A percentile compares a stretch with the other conserved stretches of the same genome.
Conservation (phyloP, 2,113 vertebrate genomes). For the Malurus alboscapulatus region DNA sequence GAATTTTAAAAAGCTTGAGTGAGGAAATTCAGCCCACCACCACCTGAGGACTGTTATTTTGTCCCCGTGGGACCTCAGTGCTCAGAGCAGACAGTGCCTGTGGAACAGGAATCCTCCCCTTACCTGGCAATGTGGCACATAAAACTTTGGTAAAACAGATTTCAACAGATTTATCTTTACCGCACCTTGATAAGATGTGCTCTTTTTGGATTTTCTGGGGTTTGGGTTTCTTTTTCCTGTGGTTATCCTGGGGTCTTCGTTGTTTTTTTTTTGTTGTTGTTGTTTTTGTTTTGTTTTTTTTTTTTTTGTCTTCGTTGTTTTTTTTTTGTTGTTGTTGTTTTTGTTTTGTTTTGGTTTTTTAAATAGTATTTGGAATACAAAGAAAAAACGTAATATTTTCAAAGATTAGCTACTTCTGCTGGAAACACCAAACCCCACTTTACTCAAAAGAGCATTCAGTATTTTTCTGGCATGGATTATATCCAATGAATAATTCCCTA, state of each 20-base stretch:
- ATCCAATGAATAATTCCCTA: background rate
- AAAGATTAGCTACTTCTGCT: background rate
- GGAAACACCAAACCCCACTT: background rate
- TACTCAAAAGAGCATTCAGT: background rate
- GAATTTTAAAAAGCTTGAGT: background rate
- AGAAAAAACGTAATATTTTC: background rate
- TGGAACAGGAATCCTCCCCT: background rate
- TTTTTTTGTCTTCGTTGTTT: background rate
- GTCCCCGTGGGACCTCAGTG: background rate
- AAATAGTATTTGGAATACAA: background rate
- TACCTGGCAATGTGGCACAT: background rate
- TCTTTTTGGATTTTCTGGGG: background rate
- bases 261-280: background rate
- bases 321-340: too few species aligned
- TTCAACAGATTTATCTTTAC: background rate
- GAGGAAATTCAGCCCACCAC: background rate
- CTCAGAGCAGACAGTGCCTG: background rate
- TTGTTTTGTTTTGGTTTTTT: background rate
- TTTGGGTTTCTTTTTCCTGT: background rate
- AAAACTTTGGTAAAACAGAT: background rate
- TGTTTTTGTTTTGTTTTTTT: background rate
- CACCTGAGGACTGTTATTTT: background rate
- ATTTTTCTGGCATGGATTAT: background rate
- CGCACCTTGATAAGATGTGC: background rate
- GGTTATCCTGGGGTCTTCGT: background rate